Conservation (phyloP, 1,140 invertebrate genomes). For the Diachasmimorpha longicaudata region DNA sequence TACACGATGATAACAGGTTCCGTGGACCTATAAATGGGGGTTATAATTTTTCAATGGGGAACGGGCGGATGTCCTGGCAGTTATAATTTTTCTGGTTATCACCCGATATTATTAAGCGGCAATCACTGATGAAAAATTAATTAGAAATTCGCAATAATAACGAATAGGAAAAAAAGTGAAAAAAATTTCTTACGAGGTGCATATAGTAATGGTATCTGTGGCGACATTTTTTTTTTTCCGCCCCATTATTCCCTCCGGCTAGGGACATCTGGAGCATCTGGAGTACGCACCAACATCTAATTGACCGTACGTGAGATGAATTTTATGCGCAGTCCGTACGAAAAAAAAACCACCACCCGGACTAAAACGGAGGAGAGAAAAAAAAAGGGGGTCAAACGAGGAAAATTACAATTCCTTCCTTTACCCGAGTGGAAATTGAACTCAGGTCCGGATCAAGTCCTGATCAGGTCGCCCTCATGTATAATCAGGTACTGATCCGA, state of each 20-base stretch:
- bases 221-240: slow-evolving; percentile 7
- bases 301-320: slow-evolving; percentile 41
- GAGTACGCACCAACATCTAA: slow-evolving; percentile 35
- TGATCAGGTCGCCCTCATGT: too few relatives aligned
- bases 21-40: too few relatives aligned
- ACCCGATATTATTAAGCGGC: too few relatives aligned
- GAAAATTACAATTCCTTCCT: background rate
- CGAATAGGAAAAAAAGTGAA: background rate
- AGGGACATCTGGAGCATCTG: slow-evolving; percentile 19
- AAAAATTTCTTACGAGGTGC: slow-evolving; percentile 13
- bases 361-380: background rate
- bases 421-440: too few relatives aligned
- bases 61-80: too few relatives aligned
- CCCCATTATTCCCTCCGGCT: slow-evolving; percentile 4
- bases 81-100: too few relatives aligned
- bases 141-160: background rate
- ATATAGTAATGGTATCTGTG: slow-evolving; percentile 17
- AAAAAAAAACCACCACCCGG: slow-evolving; percentile 2
- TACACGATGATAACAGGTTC: too few relatives aligned
- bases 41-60: too few relatives aligned
- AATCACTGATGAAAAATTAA: background rate
- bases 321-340: slow-evolving; percentile 12
- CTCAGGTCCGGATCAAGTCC: too few relatives aligned
- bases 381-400: slow-evolving; percentile 1
- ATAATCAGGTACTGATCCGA: too few relatives aligned